Evolutionary conservation across 2,113 vertebrate genomes (phyloP), one percentile per base, ranked within the genome.

Genomic region (Melospiza georgiana): DNA sequence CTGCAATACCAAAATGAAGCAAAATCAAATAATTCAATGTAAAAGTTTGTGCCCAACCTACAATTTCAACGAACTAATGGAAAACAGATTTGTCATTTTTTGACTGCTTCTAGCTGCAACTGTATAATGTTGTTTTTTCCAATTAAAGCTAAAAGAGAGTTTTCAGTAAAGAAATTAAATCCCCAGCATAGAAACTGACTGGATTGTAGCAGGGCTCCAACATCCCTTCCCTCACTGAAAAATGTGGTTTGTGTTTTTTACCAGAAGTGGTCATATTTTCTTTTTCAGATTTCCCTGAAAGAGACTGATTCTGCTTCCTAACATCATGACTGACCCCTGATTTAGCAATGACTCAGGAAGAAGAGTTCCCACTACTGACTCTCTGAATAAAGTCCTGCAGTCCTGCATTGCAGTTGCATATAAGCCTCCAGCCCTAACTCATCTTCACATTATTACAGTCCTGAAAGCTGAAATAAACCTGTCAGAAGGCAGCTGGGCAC

Each of bases 381-480:
- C 65, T 2, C 0, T 55, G 27, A 71, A 62, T 33, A 28, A 78
- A 78, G 28, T 57, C 71, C 75, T 72, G 61, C 57, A 74, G 20
- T 86, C 76, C 94, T 93, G 67, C 72, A 91, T 46, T 91, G 92
- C 19, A 0, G 92, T n/a, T 93, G 51, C 33, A 20, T n/a, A 51
- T 62, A 76, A 96, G 44, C 44, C 59, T 72, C 54, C 43, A 80
- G 28, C 51, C 80, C 62, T 89, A 94, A 63, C 51, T 93, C 80
- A 63, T 91, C 72, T 49, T 82, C n/a, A 20, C 76, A 21, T 95
- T 93, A 61, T 90, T 84, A 30, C 69, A 87, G 66, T 48, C 58
- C 89, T 79, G 80, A 92, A 80, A 91, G 81, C 73, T 48, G 58
- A 85, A 77, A 95, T 89, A 92, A 95, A 92, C 73, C 81, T 89